Base-by-base conservation (phyloP, 2,888 invertebrate species). In the Callosobruchus maculatus region DNA sequence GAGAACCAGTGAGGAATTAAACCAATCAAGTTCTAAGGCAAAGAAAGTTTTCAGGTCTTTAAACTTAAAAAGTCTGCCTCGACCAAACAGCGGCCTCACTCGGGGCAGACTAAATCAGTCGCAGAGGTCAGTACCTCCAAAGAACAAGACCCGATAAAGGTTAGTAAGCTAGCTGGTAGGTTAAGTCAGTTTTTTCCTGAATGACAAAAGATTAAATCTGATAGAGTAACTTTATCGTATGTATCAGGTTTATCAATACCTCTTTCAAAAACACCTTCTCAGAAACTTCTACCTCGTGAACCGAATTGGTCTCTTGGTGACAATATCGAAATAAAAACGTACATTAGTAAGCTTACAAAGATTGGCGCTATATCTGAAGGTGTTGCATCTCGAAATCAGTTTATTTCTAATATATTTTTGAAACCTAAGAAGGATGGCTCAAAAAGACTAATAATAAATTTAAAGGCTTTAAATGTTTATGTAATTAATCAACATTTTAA, bases 331-430 rank as follows among this genome's bases (percentile, higher is more conserved):
- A 68, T 72, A n/a, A 5, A 26, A 18, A 21, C 31, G 5, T 73
- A 49, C 26, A 67, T 76, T 71, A 72, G 70, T 26, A 22, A 71
- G 0, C 67, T 76, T 21, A 7, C 72, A 31, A 67, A 72, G 68
- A 68, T 75, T 26, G 72, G 74, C 20, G 68, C 68, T 21, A 70
- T 76, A n/a, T 66, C 66, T 71, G 21, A 74, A 67, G 31, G 31
- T 67, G 22, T 49, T 13, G 31, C 22, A 70, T 69, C 0, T 74
- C 74, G 0, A n/a, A n/a, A n/a, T n/a, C n/a, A n/a, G n/a, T n/a
- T n/a, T n/a, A n/a, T n/a, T n/a, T n/a, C n/a, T n/a, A n/a, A 70
- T 72, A 68, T 71, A 21, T 74, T 74, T 73, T 68, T 74, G 22
- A 72, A 20, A 67, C 67, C 67, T 49, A 74, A 74, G 49, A 30